A percentile compares a stretch with the other conserved stretches of the same genome.
These are phyloP conservation scores for Glossophaga mutica DNA, from an alignment of 2,797 vertebrate genomes.

Conservation along the genomic window DNA sequence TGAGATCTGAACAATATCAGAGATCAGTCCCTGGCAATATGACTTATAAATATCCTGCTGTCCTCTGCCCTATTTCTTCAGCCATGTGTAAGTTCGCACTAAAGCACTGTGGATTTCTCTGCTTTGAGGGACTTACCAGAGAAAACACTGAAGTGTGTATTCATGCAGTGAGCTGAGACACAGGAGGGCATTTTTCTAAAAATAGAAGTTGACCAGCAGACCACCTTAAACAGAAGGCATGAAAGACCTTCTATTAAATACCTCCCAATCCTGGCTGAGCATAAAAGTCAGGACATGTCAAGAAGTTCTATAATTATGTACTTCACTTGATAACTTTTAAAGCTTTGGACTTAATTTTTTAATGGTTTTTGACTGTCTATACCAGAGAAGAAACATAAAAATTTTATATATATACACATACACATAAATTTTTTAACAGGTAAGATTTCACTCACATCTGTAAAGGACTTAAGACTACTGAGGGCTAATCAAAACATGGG, in stretches of 20 bases:
- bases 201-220: conserved; percentile 21
- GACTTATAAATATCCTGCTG: not conserved
- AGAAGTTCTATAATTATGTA: not conserved
- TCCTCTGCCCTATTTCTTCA: not conserved
- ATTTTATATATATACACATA: not conserved
- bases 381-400: not conserved
- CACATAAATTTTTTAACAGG: not conserved
- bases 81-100: conserved; percentile 5
- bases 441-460: not conserved
- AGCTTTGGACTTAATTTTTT: conserved; percentile 3
- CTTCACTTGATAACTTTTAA: conserved; percentile 17
- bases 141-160: conserved; percentile 33
- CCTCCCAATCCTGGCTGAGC: not conserved
- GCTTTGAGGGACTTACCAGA: not conserved
- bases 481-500: not conserved
- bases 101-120: conserved; percentile 37
- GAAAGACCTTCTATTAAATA: not conserved
- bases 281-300: not conserved
- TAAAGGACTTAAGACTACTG: not conserved
- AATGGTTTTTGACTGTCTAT: not conserved
- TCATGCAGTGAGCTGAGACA: conserved; percentile 23
- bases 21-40: not conserved
- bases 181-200: conserved; percentile 24
- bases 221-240: conserved; percentile 19
- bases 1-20: not conserved